Evolutionary conservation across 2,888 invertebrate species (phyloP), one percentile per base, ranked within the genome.

Genomic region (Ptilodon capucinus): DNA sequence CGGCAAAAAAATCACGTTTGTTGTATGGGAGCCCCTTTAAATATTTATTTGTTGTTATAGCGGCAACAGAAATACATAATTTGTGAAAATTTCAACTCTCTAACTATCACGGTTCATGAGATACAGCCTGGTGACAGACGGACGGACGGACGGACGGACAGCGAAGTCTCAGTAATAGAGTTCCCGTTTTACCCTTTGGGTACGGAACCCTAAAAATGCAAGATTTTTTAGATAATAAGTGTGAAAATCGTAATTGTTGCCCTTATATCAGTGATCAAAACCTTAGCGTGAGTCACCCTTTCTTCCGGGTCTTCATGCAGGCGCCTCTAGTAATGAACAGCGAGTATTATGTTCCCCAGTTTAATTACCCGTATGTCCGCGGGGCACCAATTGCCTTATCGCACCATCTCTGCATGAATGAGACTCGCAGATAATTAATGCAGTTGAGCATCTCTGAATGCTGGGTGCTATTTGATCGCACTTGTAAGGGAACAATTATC

Each of bases 301-400:
- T 50, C 43, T 40, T 46, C 60, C 58, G 52, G 57, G 62, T 46
- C 73, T 78, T 73, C 72, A 80, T 80, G 71, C 76, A 68, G 79
- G 76, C 78, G 70, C 73, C 57, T 59, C 59, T 63, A 62, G 58
- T 68, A 69, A 64, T 61, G 59, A 56, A 61, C 57, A 64, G 58
- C 55, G 51, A 63, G 51, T 54, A 55, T 47, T 44, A 46, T 50
- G 51, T 44, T 44, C 50, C 51, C 51, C 57, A 68, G 76, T 74
- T 80, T 86, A 90, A 90, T 90, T 89, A 89, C 90, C 90, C 90
- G 86, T 86, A 91, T 90, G 79, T 51, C 82, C 60, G 74, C 82
- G 69, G 87, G 88, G 77, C 74, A 83, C 76, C 88, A 84, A 86
- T 86, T 86, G 83, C 72, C 71, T 84, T 88, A 89, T 90, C 87